phyloP scores from a whole-genome alignment of 1,140 invertebrate species.

The Propsilocerus akamusi region DNA sequence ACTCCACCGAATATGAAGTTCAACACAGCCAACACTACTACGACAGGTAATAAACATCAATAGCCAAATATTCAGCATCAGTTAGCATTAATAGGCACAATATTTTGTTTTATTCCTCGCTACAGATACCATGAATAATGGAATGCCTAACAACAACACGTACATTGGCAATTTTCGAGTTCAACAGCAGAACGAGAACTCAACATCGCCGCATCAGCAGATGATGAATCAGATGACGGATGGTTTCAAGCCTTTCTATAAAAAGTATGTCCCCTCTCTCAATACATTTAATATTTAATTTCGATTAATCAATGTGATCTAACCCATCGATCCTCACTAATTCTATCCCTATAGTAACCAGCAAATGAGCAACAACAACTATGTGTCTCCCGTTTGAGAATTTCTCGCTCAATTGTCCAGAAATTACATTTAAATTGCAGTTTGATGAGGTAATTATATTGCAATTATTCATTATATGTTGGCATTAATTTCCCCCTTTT shows the following conservation, averaged over 20 bases:
- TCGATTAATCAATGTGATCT: background rate
- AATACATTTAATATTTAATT: background rate
- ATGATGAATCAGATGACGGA: constrained; percentile 18
- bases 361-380: constrained; percentile 26
- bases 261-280: constrained; percentile 40
- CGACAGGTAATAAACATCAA: constrained; percentile 32
- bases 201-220: background rate
- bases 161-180: constrained; percentile 2
- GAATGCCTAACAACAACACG: constrained; percentile 12
- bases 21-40: constrained; percentile 23
- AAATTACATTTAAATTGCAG: constrained; percentile 2
- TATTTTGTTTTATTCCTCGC: background rate
- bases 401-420: constrained; percentile 1
- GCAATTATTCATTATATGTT: background rate
- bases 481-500: background rate
- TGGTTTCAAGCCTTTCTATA: constrained; percentile 73
- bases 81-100: too few relatives aligned
- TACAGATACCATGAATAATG: constrained; percentile 17
- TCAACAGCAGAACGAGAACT: background rate
- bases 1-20: constrained; percentile 78
- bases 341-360: background rate
- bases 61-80: too few relatives aligned
- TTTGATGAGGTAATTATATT: constrained; percentile 3
- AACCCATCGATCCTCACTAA: background rate
- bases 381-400: constrained; percentile 38